Base-by-base conservation (phyloP, 2,113 vertebrate species). In the Xenus cinereus region DNA sequence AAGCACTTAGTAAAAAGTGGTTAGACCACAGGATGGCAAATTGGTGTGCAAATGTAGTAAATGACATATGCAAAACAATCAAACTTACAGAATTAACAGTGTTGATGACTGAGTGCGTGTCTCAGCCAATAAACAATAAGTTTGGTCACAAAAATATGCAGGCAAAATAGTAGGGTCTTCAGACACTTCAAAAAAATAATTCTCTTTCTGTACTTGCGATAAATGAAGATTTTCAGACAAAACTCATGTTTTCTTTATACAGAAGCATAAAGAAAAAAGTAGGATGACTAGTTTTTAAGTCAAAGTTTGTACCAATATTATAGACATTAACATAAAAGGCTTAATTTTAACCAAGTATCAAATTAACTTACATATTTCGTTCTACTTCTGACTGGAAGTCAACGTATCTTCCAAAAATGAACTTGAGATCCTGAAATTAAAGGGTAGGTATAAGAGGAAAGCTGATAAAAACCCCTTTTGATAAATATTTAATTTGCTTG, bases 321-420 rank as follows among this genome's bases (percentile, higher is more conserved):
- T 0, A 64, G 8, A 74, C 71, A 10, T 74, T 46, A 50, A 57
- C 4, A 21, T 6, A 74, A 79, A 77, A 71, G 6, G 35, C 10
- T 72, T 66, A 12, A 76, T 41, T 90, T 80, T 69, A 72, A 85
- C 7, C 7, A 76, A 64, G 28, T n/a, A 74, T 1, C 16, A 79
- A 76, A 71, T 45, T 14, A 62, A 98, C 99, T 98, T 98, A 99
- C 99, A 99, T 99, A 97, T 99, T 99, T 73, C 98, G 98, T 96
- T 99, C 99, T 17, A 98, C 97, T 94, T 99, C 99, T 73, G 99
- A 99, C 6, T 98, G 98, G 82, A 98, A 98, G 96, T 99, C 97
- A 84, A 99, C 98, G 0, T 99, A 99, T 98, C 99, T 98, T 90
- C 99, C 99, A 86, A 99, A 99, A 97, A 99, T 99, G 97, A 98